phyloP scores from a whole-genome alignment of 2,888 invertebrate species.

The Mactromeris polynyma region DNA sequence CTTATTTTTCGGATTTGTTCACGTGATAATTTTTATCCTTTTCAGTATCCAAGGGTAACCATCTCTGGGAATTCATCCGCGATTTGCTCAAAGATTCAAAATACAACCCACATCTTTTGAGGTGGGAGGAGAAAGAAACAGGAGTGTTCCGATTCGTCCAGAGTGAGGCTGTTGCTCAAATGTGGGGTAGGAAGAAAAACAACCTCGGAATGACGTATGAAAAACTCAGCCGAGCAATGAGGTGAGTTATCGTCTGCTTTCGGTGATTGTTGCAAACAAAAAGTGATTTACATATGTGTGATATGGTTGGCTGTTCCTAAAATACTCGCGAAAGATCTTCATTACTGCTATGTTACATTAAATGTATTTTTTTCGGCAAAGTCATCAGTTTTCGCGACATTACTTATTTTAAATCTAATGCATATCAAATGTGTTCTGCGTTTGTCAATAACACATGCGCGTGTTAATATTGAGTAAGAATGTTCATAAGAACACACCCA shows the following conservation, averaged over 20 bases:
- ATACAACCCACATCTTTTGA: conserved; percentile 94
- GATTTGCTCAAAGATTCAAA: conserved; percentile 92
- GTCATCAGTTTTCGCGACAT: background rate
- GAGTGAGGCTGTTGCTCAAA: conserved; percentile 94
- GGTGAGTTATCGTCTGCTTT: conserved; percentile 88
- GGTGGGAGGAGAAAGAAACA: conserved; percentile 95
- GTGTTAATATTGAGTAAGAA: too few relatives aligned
- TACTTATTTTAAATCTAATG: background rate
- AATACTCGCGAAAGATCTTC: too few relatives aligned
- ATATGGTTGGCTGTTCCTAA: conserved; percentile 8
- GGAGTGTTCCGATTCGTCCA: conserved; percentile 96
- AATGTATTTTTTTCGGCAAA: background rate
- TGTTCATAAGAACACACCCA: too few relatives aligned
- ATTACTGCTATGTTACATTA: background rate
- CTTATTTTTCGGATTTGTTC: too few relatives aligned
- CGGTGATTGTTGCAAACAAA: conserved; percentile 21
- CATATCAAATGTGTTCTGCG: too few relatives aligned
- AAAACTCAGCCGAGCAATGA: conserved; percentile 96
- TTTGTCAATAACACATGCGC: too few relatives aligned
- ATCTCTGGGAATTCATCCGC: conserved; percentile 94
- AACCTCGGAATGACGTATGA: conserved; percentile 97
- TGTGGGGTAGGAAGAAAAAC: conserved; percentile 95
- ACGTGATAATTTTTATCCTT: background rate
- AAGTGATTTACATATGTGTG: background rate
- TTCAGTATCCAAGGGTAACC: conserved; percentile 79